Base-by-base conservation (phyloP, 2,888 invertebrate genomes). In the Lomographa bimaculata region DNA sequence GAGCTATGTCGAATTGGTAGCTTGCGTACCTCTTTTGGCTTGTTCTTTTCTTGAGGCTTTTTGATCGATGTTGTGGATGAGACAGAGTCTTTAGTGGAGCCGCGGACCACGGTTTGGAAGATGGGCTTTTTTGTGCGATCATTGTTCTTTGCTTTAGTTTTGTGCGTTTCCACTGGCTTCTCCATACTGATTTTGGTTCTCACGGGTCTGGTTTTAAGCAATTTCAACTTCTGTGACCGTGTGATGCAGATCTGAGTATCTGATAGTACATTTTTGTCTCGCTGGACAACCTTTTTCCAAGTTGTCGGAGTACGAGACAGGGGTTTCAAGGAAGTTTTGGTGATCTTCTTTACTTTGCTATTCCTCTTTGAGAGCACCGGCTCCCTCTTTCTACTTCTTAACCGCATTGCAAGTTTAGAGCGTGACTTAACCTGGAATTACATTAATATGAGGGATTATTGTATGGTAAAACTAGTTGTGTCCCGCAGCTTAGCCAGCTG, bases 371-470 rank as follows among this genome's bases (percentile, higher is more conserved):
- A 80, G 79, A 90, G 83, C 71, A 90, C 87, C 57, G 91, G 90
- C 80, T 90, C 91, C 69, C 91, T 90, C 69, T 92, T 91, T 62
- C 92, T 92, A 76, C 93, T 93, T 77, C 93, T 91, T 72, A 93
- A 82, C 91, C 93, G 93, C 93, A 93, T 93, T 53, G 84, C 87
- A 87, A 74, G 61, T 65, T 64, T 56, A 71, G 63, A 57, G 39
- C 52, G 38, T 37, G 49, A 64, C 71, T 72, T 60, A 71, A 77
- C 81, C 86, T 86, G 70, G 1, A 71, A 68, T 5, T 7, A 11
- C 2, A n/a, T n/a, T n/a, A n/a, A n/a, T n/a, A n/a, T n/a, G n/a
- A n/a, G n/a, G n/a, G n/a, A n/a, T n/a, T n/a, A n/a, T n/a, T n/a
- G n/a, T n/a, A n/a, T n/a, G n/a, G n/a, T n/a, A n/a, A n/a, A n/a